Percentiles rank a stretch among this genome's conserved stretches.
Conservation (phyloP, 2,113 vertebrate species). For the Nothocercus julius region DNA sequence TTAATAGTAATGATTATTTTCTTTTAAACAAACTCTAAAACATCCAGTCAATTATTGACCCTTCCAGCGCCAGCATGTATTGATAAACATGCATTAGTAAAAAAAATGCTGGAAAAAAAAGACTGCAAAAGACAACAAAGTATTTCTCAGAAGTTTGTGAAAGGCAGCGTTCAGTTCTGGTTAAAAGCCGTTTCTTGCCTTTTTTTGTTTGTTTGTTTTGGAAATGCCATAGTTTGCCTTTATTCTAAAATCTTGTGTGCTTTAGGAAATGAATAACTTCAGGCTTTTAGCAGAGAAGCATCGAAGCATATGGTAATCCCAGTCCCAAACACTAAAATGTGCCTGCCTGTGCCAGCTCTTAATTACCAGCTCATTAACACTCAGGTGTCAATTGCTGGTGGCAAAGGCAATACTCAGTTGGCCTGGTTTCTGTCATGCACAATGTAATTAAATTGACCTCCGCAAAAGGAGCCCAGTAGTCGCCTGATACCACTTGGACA, state of each 20-base stretch:
- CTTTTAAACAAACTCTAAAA: background rate
- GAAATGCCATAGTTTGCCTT: background rate
- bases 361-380: conserved; percentile 90
- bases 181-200: background rate
- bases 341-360: conserved; percentile 81
- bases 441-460: conserved; percentile 87
- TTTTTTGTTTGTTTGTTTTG: background rate
- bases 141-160: conserved; percentile 22
- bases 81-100: background rate
- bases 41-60: background rate
- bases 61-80: background rate
- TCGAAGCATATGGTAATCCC: conserved; percentile 81
- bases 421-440: conserved; percentile 81
- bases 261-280: conserved; percentile 39
- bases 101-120: background rate
- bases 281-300: conserved; percentile 77
- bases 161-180: background rate
- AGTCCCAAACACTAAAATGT: conserved; percentile 80
- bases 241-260: conserved; percentile 20
- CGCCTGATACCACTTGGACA: conserved; percentile 78
- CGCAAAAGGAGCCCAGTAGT: conserved; percentile 74
- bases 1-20: background rate
- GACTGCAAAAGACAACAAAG: background rate
- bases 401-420: conserved; percentile 83
- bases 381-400: conserved; percentile 86